Evolutionary conservation across 2,113 vertebrate species (phyloP).

Genomic region (Coturnix japonica): DNA sequence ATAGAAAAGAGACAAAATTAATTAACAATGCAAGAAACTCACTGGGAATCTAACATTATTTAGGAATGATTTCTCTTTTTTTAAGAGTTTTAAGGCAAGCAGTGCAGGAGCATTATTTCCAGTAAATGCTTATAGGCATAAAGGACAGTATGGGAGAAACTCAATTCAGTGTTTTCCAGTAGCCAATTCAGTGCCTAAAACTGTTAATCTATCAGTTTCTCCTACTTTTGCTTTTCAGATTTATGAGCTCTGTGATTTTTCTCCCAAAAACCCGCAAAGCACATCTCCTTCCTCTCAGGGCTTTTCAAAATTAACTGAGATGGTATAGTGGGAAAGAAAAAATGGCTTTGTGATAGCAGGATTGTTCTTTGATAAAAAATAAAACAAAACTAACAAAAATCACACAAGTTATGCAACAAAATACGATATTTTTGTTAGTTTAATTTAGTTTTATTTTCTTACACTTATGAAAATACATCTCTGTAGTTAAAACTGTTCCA

Average conservation of each 20-base stretch:
- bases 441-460: not conserved
- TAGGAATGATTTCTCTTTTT: not conserved
- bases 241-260: not conserved
- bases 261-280: fast-evolving
- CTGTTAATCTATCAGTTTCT: not conserved
- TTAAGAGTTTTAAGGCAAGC: not conserved
- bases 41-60: not conserved
- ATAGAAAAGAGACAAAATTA: fast-evolving
- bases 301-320: not conserved
- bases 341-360: not conserved
- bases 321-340: not conserved
- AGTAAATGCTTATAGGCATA: not conserved
- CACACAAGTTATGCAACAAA: fast-evolving
- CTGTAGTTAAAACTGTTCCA: not conserved
- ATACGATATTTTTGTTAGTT: not conserved
- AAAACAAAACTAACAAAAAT: not conserved
- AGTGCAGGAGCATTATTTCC: not conserved
- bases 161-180: not conserved
- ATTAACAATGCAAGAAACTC: not conserved
- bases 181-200: not conserved
- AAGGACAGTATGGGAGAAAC: not conserved
- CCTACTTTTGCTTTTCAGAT: not conserved
- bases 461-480: not conserved
- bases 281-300: not conserved
- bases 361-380: not conserved